Conservation (phyloP, 2,888 invertebrate species). For the Bombyx huttoni region DNA sequence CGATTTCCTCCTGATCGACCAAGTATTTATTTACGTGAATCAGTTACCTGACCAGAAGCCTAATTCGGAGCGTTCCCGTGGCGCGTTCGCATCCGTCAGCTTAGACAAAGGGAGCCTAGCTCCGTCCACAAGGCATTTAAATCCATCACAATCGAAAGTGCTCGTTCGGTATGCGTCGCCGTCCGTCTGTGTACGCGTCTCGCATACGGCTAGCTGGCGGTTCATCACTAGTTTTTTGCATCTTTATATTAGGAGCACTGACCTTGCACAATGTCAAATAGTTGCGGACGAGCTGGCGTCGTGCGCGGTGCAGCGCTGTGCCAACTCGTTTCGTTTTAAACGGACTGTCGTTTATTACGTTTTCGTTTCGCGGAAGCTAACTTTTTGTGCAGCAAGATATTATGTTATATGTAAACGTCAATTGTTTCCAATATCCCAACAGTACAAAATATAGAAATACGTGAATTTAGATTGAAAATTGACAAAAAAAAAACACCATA, state of each 20-base stretch:
- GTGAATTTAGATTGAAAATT: no score
- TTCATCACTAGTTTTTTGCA: constrained; percentile 39
- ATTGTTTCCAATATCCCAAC: no score
- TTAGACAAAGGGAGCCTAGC: constrained; percentile 28
- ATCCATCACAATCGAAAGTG: constrained; percentile 59
- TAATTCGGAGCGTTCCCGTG: no score
- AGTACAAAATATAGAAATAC: no score
- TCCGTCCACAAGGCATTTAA: constrained; percentile 24
- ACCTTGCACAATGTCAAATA: constrained; percentile 72
- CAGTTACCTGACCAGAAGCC: no score
- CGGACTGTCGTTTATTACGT: constrained; percentile 25
- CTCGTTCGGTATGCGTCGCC: constrained; percentile 45
- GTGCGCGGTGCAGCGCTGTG: constrained; percentile 32
- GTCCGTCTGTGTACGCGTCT: constrained; percentile 27
- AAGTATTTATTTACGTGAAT: no score
- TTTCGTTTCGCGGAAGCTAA: constrained; percentile 39
- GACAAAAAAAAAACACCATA: no score
- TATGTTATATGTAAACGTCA: constrained; percentile 10
- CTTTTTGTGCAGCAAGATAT: neutral
- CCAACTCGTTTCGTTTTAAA: constrained; percentile 37
- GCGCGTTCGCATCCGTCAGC: neutral
- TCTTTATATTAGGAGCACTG: constrained; percentile 68
- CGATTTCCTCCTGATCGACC: no score
- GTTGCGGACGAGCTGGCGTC: constrained; percentile 41
- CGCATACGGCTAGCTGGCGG: constrained; percentile 27